These are phyloP conservation scores for Tinamus guttatus DNA, from an alignment of 2,113 vertebrate genomes.

Conservation along the genomic window DNA sequence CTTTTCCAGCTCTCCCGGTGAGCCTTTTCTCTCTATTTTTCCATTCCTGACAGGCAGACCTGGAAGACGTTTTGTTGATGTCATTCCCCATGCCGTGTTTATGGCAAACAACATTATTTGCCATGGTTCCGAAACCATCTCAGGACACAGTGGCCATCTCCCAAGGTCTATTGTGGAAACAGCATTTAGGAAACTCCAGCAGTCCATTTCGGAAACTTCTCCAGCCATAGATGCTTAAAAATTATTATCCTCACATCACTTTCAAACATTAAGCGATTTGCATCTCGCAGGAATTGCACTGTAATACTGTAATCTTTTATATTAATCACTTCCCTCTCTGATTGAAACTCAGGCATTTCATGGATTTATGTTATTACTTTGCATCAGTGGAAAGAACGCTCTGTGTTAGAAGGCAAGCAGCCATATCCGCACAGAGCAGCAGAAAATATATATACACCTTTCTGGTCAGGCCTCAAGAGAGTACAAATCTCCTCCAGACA, in stretches of 20 bases:
- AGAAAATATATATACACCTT: not conserved
- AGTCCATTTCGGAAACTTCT: slow-evolving; percentile 7
- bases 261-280: not conserved
- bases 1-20: not conserved
- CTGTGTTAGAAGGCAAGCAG: no score
- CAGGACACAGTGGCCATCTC: slow-evolving; percentile 25
- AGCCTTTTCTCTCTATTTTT: not conserved
- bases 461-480: not conserved
- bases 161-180: slow-evolving; percentile 64
- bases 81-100: slow-evolving; percentile 53
- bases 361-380: slow-evolving; percentile 13
- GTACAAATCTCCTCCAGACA: not conserved
- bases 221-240: slow-evolving; percentile 57
- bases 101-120: slow-evolving; percentile 63
- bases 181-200: not conserved
- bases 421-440: not conserved
- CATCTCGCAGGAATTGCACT: not conserved
- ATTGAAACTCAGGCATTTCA: slow-evolving; percentile 44
- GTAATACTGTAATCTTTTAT: not conserved
- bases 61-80: not conserved
- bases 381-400: not conserved
- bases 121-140: slow-evolving; percentile 28
- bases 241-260: slow-evolving; percentile 1
- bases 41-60: not conserved
- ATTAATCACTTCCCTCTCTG: slow-evolving; percentile 32